phyloP scores from a whole-genome alignment of 2,113 vertebrate species.

The Reinhardtius hippoglossoides region DNA sequence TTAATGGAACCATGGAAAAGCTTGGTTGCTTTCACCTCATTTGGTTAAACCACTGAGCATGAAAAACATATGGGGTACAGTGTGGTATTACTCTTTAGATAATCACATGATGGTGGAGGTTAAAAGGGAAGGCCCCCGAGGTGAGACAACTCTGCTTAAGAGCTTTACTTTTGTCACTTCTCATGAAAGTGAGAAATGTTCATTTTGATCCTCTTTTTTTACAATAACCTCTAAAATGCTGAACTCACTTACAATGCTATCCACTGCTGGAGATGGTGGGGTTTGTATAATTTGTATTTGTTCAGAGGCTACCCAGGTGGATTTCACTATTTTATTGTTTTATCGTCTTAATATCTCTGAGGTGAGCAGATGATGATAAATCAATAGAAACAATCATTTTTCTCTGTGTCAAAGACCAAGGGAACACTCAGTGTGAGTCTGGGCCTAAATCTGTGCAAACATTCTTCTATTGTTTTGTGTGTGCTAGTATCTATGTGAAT shows the following conservation, averaged over 20 bases:
- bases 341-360: slow-evolving; percentile 60
- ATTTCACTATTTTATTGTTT: slow-evolving; percentile 56
- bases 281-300: slow-evolving; percentile 34
- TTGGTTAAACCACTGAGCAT: slow-evolving; percentile 47
- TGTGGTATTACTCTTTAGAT: slow-evolving; percentile 32
- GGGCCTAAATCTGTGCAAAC: slow-evolving; percentile 39
- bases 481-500: slow-evolving; percentile 4
- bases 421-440: slow-evolving; percentile 18
- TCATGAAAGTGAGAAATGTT: neutral
- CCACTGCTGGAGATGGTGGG: neutral
- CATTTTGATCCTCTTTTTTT: neutral
- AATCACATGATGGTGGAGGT: slow-evolving; percentile 15
- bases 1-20: slow-evolving; percentile 44
- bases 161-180: slow-evolving; percentile 3
- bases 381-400: slow-evolving; percentile 61
- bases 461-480: slow-evolving; percentile 9
- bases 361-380: slow-evolving; percentile 60
- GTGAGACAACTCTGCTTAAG: neutral
- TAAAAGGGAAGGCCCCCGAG: slow-evolving; percentile 3
- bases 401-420: slow-evolving; percentile 36
- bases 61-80: slow-evolving; percentile 49
- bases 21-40: slow-evolving; percentile 46
- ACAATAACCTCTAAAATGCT: neutral
- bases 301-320: slow-evolving; percentile 41
- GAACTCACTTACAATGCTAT: neutral